These are phyloP conservation scores for Lucinisca nassula DNA, from an alignment of 2,888 invertebrate species.

Conservation along the genomic window DNA sequence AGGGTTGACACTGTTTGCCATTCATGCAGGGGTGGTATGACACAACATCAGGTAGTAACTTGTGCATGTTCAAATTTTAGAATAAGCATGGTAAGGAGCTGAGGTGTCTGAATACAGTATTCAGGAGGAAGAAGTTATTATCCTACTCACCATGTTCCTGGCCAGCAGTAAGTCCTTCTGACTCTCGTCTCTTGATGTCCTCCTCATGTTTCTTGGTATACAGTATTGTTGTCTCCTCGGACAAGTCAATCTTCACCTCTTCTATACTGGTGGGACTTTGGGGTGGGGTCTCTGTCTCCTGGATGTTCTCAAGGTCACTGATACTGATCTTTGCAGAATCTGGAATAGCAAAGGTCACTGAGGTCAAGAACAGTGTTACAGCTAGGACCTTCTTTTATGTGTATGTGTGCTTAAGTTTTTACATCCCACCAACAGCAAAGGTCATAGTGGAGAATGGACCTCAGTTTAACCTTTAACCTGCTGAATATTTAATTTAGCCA, in stretches of 20 bases:
- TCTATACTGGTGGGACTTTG: constrained; percentile 84
- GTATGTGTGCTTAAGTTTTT: no score
- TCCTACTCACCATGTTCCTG: not conserved
- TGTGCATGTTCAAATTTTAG: no score
- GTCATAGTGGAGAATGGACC: no score
- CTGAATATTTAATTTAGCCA: no score
- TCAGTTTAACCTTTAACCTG: no score
- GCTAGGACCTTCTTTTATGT: not conserved
- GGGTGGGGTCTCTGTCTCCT: constrained; percentile 88
- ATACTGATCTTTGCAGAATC: constrained; percentile 88
- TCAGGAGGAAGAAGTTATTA: no score
- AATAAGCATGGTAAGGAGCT: no score
- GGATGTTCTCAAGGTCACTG: constrained; percentile 88
- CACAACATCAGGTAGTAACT: no score
- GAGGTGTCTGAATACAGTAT: no score
- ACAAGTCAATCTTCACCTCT: constrained; percentile 67
- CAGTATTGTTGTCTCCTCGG: constrained; percentile 67
- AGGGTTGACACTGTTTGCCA: no score
- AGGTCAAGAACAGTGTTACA: not conserved
- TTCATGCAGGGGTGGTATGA: no score
- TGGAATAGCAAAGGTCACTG: constrained; percentile 63
- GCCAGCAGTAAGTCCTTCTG: constrained; percentile 14
- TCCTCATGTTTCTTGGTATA: constrained; percentile 69
- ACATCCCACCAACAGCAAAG: no score
- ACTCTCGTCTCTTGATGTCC: constrained; percentile 41